Conservation (phyloP, 1,140 invertebrate genomes). For the Neuroterus valhalla region DNA sequence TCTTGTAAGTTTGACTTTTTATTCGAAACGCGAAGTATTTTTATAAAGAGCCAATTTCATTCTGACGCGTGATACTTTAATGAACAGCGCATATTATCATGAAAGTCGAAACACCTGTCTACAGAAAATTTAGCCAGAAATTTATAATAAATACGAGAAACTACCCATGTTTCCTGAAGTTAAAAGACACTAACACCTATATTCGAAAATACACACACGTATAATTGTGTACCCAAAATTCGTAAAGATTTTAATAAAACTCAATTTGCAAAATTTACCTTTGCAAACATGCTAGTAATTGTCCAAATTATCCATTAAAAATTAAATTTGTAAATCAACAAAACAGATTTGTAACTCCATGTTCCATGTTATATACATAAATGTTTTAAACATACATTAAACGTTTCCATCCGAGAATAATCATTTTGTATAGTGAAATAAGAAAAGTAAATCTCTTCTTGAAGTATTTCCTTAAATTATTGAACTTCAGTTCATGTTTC, state of each 20-base stretch:
- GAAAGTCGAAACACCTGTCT: slow-evolving; percentile 8
- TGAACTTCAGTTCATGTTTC: too few species aligned
- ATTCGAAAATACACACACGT: not conserved
- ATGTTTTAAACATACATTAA: too few species aligned
- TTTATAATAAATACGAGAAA: slow-evolving; percentile 14
- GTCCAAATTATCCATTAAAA: too few species aligned
- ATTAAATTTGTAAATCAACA: too few species aligned
- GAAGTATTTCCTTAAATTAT: too few species aligned
- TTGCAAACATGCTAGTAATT: too few species aligned
- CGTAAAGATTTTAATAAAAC: not conserved
- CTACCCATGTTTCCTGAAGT: not conserved
- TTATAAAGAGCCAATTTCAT: not conserved
- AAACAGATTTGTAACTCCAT: too few species aligned
- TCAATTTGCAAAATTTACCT: not conserved
- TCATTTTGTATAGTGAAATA: too few species aligned
- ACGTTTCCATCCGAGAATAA: too few species aligned
- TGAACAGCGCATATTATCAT: not conserved
- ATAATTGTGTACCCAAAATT: not conserved
- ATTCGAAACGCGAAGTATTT: not conserved
- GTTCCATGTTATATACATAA: too few species aligned
- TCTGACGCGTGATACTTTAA: slow-evolving; percentile 1
- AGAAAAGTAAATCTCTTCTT: too few species aligned
- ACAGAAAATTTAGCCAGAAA: slow-evolving; percentile 17
- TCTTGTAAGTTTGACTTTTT: too few species aligned
- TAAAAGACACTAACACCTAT: not conserved